Conservation (phyloP, 2,113 vertebrate genomes). For the Lutjanus erythropterus region DNA sequence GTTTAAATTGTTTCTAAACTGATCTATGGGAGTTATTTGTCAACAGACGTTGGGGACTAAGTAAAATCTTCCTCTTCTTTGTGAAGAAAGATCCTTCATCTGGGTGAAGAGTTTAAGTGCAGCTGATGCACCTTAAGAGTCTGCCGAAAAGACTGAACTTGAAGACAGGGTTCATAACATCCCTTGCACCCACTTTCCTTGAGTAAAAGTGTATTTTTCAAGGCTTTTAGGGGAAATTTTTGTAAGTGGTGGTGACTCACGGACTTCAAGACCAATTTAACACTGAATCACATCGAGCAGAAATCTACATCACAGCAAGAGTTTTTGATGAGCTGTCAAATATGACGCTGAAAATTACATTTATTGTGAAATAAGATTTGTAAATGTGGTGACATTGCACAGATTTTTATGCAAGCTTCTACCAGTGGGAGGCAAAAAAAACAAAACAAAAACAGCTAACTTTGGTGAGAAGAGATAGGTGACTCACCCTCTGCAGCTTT, state of each 20-base stretch:
- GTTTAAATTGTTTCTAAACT: background rate
- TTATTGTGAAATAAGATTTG: background rate
- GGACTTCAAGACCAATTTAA: background rate
- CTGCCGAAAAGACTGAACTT: background rate
- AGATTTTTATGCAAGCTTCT: background rate
- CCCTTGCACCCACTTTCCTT: background rate
- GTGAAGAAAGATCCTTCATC: background rate
- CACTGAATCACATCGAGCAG: background rate
- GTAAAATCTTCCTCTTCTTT: background rate
- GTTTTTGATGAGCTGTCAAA: background rate
- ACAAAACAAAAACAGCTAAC: background rate
- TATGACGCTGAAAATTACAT: rapidly evolving
- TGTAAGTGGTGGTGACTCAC: conserved; percentile 10
- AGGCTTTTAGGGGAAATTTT: background rate
- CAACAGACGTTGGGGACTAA: background rate
- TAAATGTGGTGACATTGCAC: background rate
- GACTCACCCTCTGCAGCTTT: conserved; percentile 89
- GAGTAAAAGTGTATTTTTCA: conserved; percentile 4
- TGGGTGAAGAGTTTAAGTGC: conserved; percentile 3
- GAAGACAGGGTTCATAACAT: background rate
- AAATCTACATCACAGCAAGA: conserved; percentile 1
- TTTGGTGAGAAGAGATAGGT: background rate
- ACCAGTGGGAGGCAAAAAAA: background rate
- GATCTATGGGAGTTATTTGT: background rate
- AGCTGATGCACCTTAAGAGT: conserved; percentile 13